Evolutionary conservation across 2,113 vertebrate genomes (phyloP).

Genomic region (Meles meles): DNA sequence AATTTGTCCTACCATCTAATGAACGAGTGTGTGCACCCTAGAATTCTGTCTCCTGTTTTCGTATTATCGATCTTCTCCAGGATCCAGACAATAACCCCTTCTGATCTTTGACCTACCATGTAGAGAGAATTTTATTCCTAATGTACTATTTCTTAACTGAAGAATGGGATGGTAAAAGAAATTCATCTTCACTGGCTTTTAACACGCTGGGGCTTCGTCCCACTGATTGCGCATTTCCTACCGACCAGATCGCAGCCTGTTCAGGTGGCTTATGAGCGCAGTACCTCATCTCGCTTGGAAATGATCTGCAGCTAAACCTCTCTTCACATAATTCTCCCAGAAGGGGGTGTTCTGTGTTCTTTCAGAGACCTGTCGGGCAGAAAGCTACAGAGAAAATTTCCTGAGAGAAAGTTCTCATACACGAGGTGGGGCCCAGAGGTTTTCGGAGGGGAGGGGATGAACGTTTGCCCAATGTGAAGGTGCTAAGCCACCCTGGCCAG

Average conservation of each 20-base stretch:
- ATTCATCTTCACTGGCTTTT: neutral
- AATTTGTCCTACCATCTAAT: neutral
- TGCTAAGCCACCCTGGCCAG: accelerated
- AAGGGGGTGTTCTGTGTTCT: neutral
- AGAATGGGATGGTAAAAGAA: neutral
- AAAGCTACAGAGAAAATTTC: neutral
- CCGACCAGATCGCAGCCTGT: neutral
- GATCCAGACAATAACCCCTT: neutral
- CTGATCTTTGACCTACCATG: neutral
- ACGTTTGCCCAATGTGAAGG: neutral
- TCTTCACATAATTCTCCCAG: neutral
- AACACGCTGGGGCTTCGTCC: neutral
- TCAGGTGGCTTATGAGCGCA: neutral
- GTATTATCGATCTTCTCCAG: neutral
- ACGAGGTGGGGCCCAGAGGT: neutral
- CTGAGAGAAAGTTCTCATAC: neutral
- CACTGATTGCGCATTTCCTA: neutral
- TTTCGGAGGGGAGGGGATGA: neutral
- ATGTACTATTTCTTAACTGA: neutral
- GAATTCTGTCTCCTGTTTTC: neutral
- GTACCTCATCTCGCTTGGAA: neutral
- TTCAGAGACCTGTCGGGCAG: neutral
- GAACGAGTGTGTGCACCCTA: neutral
- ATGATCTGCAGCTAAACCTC: neutral
- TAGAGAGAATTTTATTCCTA: neutral